Conservation (phyloP, 2,113 vertebrate species). For the Passer domesticus region DNA sequence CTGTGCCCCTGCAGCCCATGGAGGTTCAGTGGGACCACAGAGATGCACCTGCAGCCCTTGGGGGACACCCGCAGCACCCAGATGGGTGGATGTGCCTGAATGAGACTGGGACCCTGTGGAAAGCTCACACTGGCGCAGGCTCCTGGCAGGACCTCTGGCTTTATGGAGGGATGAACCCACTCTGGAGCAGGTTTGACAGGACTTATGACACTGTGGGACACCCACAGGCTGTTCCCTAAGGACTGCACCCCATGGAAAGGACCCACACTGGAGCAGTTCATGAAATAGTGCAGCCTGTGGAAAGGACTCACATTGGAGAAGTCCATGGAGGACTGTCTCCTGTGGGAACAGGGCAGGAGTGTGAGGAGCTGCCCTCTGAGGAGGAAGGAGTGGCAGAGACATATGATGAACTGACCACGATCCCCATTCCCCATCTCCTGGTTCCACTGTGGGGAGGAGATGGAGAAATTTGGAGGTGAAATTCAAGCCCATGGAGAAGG, state of each 20-base stretch:
- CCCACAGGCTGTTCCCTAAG: neutral
- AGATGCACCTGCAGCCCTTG: neutral
- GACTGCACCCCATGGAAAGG: neutral
- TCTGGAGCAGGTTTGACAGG: neutral
- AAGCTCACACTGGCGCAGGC: neutral
- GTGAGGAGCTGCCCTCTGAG: neutral
- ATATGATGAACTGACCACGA: neutral
- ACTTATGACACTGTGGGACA: neutral
- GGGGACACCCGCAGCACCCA: neutral
- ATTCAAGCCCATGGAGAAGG: neutral
- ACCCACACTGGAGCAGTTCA: neutral
- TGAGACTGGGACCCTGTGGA: neutral
- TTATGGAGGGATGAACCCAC: neutral
- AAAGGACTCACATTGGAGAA: accelerated
- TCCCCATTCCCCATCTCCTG: neutral
- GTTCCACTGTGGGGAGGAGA: neutral
- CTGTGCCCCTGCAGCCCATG: neutral
- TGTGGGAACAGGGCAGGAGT: neutral
- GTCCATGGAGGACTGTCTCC: neutral
- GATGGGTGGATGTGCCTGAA: neutral
- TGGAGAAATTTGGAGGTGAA: neutral
- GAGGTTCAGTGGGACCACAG: neutral
- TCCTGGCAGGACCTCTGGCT: neutral
- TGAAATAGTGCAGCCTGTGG: neutral
- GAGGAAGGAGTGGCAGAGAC: neutral